Evolutionary conservation across 2,888 invertebrate species (phyloP).

Genomic region (Chromoteleia sp.): DNA sequence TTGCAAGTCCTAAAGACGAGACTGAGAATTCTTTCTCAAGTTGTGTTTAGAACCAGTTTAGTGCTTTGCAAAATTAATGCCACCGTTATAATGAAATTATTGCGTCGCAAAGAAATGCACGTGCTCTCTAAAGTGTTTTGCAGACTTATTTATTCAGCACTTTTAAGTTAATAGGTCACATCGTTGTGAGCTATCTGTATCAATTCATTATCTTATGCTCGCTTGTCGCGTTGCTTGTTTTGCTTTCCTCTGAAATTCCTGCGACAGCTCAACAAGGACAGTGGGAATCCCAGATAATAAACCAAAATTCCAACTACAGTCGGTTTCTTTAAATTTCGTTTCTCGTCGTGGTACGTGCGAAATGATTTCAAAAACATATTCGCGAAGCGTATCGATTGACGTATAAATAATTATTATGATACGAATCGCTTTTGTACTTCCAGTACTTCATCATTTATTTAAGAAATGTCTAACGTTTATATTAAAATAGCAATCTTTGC

Average conservation of each 20-base stretch:
- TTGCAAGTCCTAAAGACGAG: too few species aligned
- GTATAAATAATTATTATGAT: background rate
- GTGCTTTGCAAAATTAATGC: too few species aligned
- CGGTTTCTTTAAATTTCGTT: background rate
- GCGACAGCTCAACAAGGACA: background rate
- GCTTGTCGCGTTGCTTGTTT: background rate
- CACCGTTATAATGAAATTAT: background rate
- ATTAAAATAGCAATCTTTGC: background rate
- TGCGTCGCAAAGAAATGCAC: slow-evolving; percentile 1
- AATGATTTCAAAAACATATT: background rate
- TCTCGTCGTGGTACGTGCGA: background rate
- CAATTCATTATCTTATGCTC: slow-evolving; percentile 11
- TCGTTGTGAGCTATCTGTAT: slow-evolving; percentile 8
- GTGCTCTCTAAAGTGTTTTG: slow-evolving; percentile 1
- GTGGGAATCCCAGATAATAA: background rate
- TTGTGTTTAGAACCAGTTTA: too few species aligned
- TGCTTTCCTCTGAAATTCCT: slow-evolving; percentile 11
- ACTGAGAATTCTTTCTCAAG: too few species aligned
- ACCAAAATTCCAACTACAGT: background rate
- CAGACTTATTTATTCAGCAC: background rate
- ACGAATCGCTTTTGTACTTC: background rate
- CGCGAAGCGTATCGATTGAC: background rate
- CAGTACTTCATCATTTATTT: background rate
- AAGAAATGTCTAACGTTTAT: background rate
- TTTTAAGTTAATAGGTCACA: slow-evolving; percentile 35